These are phyloP conservation scores for Deilephila porcellus DNA, from an alignment of 2,888 invertebrate genomes.

Conservation along the genomic window DNA sequence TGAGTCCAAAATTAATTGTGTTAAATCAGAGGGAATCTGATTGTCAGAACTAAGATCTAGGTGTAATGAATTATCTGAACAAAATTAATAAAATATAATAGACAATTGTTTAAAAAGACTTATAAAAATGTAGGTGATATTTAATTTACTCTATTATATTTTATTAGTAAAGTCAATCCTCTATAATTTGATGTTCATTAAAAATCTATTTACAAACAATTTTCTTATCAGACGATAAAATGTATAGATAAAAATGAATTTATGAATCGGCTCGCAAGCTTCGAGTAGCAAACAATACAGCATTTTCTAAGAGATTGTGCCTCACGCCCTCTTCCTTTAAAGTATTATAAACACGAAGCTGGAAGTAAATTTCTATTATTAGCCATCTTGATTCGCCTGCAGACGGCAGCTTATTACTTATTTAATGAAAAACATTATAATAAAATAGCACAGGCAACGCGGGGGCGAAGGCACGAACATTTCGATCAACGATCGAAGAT, in stretches of 20 bases:
- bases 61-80: neutral
- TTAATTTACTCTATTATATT: neutral
- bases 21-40: no score
- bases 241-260: neutral
- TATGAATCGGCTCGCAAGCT: neutral
- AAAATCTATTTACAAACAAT: neutral
- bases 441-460: neutral
- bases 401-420: slow-evolving; percentile 1
- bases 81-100: neutral
- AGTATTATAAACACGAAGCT: neutral
- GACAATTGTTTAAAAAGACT: neutral
- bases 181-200: neutral
- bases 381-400: neutral
- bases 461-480: neutral
- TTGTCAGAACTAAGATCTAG: no score
- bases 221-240: neutral
- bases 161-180: neutral
- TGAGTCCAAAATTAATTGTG: no score
- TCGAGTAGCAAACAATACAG: neutral
- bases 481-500: slow-evolving; percentile 24
- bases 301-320: neutral
- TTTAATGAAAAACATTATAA: slow-evolving; percentile 2
- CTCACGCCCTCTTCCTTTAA: neutral
- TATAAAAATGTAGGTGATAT: neutral
- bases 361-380: neutral